phyloP scores from a whole-genome alignment of 2,113 vertebrate genomes.

The Hemicordylus capensis region DNA sequence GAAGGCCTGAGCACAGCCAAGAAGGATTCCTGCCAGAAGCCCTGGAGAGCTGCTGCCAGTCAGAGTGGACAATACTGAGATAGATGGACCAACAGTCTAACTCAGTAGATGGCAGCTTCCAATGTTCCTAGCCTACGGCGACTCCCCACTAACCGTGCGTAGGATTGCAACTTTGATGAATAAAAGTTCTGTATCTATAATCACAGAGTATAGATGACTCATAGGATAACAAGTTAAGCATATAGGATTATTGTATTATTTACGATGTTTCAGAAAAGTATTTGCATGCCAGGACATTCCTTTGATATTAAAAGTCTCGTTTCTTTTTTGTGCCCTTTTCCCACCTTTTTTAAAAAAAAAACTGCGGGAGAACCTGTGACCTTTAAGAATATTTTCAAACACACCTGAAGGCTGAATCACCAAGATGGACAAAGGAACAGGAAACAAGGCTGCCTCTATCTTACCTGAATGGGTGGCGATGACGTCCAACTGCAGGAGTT shows the following conservation, averaged over 20 bases:
- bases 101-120: not conserved
- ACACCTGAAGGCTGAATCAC: not conserved
- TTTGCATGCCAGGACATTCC: not conserved
- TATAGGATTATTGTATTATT: too few relatives aligned
- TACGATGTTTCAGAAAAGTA: not conserved
- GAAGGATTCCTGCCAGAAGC: too few relatives aligned
- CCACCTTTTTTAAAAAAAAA: too few relatives aligned
- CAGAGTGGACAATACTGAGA: too few relatives aligned
- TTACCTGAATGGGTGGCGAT: constrained; percentile 87
- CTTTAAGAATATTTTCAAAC: not conserved
- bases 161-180: not conserved
- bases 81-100: too few relatives aligned
- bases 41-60: too few relatives aligned
- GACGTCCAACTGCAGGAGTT: constrained; percentile 84
- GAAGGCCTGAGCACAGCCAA: too few relatives aligned
- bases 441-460: rapidly evolving
- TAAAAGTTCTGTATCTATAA: not conserved
- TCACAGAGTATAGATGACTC: not conserved
- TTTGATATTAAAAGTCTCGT: not conserved
- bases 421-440: not conserved
- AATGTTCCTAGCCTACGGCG: too few relatives aligned
- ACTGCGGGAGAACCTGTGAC: too few relatives aligned
- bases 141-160: too few relatives aligned
- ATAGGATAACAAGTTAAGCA: not conserved
- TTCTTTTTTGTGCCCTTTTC: not conserved